phyloP scores from a whole-genome alignment of 37 sponge, comb jelly and placozoan species.

The Diacarnus erythraeanus region DNA sequence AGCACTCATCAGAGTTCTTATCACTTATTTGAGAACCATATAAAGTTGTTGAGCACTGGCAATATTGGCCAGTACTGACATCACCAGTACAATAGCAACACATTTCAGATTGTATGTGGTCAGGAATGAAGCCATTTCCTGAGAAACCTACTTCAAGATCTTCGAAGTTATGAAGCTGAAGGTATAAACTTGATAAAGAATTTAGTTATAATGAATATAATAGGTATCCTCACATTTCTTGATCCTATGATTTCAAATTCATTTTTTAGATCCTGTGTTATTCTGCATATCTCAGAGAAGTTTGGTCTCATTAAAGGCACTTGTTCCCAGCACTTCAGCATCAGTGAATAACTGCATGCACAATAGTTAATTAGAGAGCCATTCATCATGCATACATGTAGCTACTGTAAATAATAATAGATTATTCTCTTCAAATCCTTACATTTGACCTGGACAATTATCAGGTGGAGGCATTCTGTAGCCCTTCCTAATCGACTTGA shows the following conservation, averaged over 20 bases:
- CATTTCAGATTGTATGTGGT: too few species aligned
- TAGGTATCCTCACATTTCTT: not conserved
- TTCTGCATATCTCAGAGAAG: slow-evolving; percentile 14
- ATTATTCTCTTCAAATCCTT: not conserved
- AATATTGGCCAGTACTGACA: too few species aligned
- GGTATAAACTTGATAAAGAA: too few species aligned
- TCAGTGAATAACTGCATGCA: slow-evolving; percentile 15
- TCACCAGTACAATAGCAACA: too few species aligned
- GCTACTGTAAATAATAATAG: not conserved
- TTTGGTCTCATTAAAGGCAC: slow-evolving; percentile 2
- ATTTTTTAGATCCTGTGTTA: not conserved
- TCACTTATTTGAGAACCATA: too few species aligned
- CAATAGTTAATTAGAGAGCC: not conserved
- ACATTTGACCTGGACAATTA: slow-evolving; percentile 35
- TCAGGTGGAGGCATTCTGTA: slow-evolving; percentile 35
- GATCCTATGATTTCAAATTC: not conserved
- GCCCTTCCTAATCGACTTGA: not conserved
- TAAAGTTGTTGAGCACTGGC: too few species aligned
- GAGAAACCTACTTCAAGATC: too few species aligned
- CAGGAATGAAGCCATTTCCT: too few species aligned
- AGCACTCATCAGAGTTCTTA: too few species aligned
- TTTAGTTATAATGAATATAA: too few species aligned
- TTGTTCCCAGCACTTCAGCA: slow-evolving; percentile 28
- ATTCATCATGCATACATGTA: not conserved
- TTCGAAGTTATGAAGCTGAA: too few species aligned